Evolutionary conservation across 2,797 vertebrate genomes (phyloP).

Genomic region (Sciurus carolinensis): DNA sequence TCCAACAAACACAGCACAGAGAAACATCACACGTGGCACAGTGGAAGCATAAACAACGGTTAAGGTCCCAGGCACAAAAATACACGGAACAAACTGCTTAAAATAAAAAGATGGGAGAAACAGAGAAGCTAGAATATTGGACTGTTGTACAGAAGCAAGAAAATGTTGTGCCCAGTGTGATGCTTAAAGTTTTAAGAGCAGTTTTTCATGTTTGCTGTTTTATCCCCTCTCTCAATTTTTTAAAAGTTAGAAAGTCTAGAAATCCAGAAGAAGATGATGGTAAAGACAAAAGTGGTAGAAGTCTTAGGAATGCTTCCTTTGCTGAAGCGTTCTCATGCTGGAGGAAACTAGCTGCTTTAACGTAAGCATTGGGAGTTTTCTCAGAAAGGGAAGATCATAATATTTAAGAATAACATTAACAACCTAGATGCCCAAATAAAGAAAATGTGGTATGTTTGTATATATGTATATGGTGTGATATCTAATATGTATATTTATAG

Average conservation of each 20-base stretch:
- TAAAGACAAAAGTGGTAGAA: too few relatives aligned
- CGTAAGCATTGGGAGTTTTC: background rate
- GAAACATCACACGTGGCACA: background rate
- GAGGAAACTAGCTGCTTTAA: background rate
- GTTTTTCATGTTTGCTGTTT: background rate
- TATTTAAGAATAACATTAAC: background rate
- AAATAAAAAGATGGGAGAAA: background rate
- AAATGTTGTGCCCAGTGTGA: background rate
- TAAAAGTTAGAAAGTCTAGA: background rate
- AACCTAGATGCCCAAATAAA: too few relatives aligned
- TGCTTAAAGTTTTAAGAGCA: background rate
- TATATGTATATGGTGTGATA: too few relatives aligned
- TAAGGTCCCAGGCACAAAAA: background rate
- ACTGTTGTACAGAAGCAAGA: background rate
- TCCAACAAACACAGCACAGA: background rate
- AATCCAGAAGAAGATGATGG: background rate
- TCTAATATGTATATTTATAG: too few relatives aligned
- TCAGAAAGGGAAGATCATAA: background rate
- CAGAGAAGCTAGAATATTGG: background rate
- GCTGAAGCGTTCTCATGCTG: background rate
- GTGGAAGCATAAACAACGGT: background rate
- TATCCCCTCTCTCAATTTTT: background rate
- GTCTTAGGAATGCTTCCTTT: background rate
- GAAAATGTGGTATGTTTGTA: too few relatives aligned
- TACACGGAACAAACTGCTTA: background rate